These are phyloP conservation scores for Stratiolaelaps scimitus DNA, from an alignment of 1,140 invertebrate genomes.

Conservation along the genomic window DNA sequence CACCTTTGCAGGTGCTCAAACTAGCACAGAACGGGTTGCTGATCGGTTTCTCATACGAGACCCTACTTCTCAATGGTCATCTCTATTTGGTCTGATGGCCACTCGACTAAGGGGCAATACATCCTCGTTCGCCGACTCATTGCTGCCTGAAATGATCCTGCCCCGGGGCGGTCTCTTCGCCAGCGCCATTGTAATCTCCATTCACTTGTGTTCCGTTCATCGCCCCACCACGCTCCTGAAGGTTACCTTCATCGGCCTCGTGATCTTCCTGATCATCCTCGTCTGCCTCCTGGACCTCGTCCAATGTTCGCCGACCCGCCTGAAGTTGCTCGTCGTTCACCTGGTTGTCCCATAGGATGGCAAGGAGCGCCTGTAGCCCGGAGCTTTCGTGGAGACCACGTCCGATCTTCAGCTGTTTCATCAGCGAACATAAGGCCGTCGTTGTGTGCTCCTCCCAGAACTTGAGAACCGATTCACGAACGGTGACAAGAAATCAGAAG, in stretches of 20 bases:
- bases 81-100: no score
- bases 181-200: no score
- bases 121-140: no score
- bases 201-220: not conserved
- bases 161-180: no score
- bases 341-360: conserved; percentile 18
- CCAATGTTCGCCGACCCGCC: no score
- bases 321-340: not conserved
- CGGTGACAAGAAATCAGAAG: not conserved
- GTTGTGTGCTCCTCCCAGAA: conserved; percentile 26
- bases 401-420: conserved; percentile 23
- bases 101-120: no score
- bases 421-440: conserved; percentile 18
- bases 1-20: no score
- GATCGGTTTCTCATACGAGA: no score
- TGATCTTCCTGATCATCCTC: not conserved
- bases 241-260: not conserved
- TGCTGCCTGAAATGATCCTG: no score
- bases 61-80: no score
- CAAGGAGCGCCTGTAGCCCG: conserved; percentile 9
- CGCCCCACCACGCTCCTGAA: not conserved
- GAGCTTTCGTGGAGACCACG: conserved; percentile 11
- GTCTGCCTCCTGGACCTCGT: not conserved
- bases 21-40: no score
- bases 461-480: not conserved